Base-by-base conservation (phyloP, 2,888 invertebrate genomes). In the Empis stercorea region DNA sequence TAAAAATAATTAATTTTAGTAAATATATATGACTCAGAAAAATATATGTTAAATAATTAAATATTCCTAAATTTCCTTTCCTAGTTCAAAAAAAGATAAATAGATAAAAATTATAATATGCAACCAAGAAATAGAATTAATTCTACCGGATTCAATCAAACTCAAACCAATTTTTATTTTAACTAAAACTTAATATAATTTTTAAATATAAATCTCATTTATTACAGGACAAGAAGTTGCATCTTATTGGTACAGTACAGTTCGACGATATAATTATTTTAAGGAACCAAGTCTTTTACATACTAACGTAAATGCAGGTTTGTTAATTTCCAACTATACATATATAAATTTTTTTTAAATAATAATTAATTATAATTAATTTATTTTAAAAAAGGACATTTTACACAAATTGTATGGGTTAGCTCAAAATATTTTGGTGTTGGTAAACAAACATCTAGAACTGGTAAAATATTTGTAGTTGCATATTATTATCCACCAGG, bases 331-430 rank as follows among this genome's bases (percentile, higher is more conserved):
- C 23, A 27, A 27, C 5, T 27, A 27, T 27, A 27, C 5, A 27
- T 7, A 27, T 27, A 27, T 27, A 27, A 20, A 20, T 4, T 20
- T 20, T 20, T 27, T 27, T 27, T 27, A 7, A 27, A 7, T 27
- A 20, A 20, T 32, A 13, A 13, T 15, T 41, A 17, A 3, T 23
- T 10, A 11, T 14, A 30, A 13, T 32, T 9, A 3, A 13, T 37
- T 37, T 4, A 15, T 4, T 14, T 37, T 6, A 36, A 36, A n/a
- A 16, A 67, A 86, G 88, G 88, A 49, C 87, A 88, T 66, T 89
- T 89, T 67, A 87, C 87, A 0, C 89, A 89, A 70, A 74, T 91
- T 66, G 84, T 89, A 20, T 91, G 91, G 89, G 77, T 79, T 34
- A 76, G 74, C 42, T 85, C 84, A 3, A 76, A 78, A 40, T 78